phyloP scores from a whole-genome alignment of 2,113 vertebrate species.

The Halcyon senegalensis region DNA sequence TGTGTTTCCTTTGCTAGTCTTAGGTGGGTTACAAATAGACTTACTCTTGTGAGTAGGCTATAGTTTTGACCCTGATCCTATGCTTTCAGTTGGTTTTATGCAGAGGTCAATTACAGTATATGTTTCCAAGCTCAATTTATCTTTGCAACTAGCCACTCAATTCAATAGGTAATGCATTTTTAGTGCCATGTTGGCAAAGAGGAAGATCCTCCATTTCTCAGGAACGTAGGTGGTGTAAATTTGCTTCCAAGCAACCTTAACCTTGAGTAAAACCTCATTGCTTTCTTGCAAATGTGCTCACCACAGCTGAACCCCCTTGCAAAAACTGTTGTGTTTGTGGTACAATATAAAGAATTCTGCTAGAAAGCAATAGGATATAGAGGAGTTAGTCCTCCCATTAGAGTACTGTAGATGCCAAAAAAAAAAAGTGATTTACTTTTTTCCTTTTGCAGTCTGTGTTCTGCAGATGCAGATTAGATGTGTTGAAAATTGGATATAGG shows the following conservation, averaged over 20 bases:
- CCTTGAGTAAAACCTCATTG: not conserved
- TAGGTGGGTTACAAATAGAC: not conserved
- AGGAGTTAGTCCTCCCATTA: not conserved
- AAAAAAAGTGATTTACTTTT: not conserved
- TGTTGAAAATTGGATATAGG: not conserved
- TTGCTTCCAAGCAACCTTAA: not conserved
- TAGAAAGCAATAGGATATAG: not conserved
- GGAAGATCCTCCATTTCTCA: not conserved
- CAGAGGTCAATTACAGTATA: not conserved
- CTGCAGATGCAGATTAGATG: not conserved
- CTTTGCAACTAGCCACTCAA: not conserved
- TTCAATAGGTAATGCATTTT: not conserved
- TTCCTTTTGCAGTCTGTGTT: not conserved
- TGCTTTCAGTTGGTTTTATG: not conserved
- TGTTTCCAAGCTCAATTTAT: not conserved
- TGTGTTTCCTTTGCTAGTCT: not conserved
- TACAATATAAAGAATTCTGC: not conserved
- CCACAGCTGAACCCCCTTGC: not conserved
- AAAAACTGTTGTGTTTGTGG: not conserved
- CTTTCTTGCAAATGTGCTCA: not conserved
- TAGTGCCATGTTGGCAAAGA: not conserved
- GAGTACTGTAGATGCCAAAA: not conserved
- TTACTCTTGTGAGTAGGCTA: not conserved
- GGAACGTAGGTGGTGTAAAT: not conserved
- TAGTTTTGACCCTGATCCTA: not conserved